Evolutionary conservation across 2,888 invertebrate genomes (phyloP), one percentile per base, ranked within the genome.

Genomic region (Gibbula magus): DNA sequence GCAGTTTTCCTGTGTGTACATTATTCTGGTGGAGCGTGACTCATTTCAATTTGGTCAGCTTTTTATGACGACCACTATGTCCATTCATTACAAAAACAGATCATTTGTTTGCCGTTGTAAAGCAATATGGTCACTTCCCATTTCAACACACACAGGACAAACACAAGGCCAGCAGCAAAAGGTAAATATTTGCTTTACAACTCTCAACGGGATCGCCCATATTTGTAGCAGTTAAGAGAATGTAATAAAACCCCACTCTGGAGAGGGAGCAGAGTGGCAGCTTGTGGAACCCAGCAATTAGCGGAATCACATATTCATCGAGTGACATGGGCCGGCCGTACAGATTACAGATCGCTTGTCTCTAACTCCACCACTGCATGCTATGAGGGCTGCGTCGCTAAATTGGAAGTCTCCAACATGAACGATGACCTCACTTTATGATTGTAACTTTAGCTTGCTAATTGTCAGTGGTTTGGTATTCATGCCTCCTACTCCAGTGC

Each of bases 151-250:
- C 35, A 20, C 7, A 35, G 29, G 70, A 70, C 39, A 39, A 35
- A 70, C 70, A 70, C 16, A 70, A 35, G 16, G 70, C 32, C 70
- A 70, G 32, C 70, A 70, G 39, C 39, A 32, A 35, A 39, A 70
- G 35, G 70, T 70, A 70, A 70, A 70, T 70, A 70, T 70, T 70
- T 70, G 70, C 35, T 70, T 70, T 70, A 70, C 39, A 35, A 70
- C 32, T 39, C 70, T 70, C 70, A 10, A 35, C 13, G 70, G 70
- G 20, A 20, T 18, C 20, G n/a, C 18, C 16, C 39, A 70, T 70
- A 70, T 70, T 70, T 70, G 70, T 70, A 70, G 70, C 70, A 70
- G 70, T 70, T 70, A 70, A 8, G 70, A 25, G 39, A 70, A 70
- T 39, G 70, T 35, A 70, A 70, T 70, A 70, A 70, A 70, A 70